Evolutionary conservation across 2,113 vertebrate genomes (phyloP).

Genomic region (Trichomycterus rosablanca): DNA sequence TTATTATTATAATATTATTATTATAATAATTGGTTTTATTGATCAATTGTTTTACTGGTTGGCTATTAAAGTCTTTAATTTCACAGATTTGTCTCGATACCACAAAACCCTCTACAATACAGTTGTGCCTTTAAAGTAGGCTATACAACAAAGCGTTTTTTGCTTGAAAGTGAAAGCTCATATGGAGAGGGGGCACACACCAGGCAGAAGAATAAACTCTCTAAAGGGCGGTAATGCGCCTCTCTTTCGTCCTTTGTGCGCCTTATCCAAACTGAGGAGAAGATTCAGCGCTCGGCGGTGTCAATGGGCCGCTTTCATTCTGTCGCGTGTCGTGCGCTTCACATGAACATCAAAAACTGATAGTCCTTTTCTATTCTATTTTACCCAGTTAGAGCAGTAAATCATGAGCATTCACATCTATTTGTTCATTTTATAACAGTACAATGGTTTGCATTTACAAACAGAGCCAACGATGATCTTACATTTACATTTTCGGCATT

Average conservation of each 20-base stretch:
- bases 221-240: constrained; percentile 29
- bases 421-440: no score
- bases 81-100: no score
- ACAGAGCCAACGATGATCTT: no score
- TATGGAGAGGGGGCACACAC: constrained; percentile 44
- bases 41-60: no score
- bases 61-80: no score
- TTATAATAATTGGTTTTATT: no score
- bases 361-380: background rate
- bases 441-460: no score
- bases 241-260: constrained; percentile 42
- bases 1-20: no score
- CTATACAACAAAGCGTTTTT: constrained; percentile 18
- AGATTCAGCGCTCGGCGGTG: constrained; percentile 29
- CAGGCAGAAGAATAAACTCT: constrained; percentile 47
- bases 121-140: constrained; percentile 19
- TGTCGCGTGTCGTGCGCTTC: constrained; percentile 50
- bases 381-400: constrained; percentile 1
- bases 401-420: no score
- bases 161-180: constrained; percentile 30
- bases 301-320: constrained; percentile 23
- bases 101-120: no score
- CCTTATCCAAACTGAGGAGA: constrained; percentile 19
- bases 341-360: constrained; percentile 18
- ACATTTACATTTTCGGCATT: no score